Evolutionary conservation across 2,113 vertebrate genomes (phyloP).

Genomic region (Erythrocercus mccallii): DNA sequence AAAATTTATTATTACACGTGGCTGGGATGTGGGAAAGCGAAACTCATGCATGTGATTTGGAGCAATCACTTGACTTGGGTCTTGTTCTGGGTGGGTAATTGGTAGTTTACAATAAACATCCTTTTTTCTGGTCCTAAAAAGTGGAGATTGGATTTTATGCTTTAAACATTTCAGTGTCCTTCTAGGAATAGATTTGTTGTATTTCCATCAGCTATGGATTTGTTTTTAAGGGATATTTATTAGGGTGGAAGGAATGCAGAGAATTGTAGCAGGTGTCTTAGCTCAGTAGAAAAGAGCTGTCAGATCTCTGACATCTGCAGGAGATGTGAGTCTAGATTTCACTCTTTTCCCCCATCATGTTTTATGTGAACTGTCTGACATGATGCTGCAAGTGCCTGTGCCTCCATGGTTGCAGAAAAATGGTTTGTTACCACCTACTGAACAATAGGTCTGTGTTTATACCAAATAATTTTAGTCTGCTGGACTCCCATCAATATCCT

Average conservation of each 20-base stretch:
- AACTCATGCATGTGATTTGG: neutral
- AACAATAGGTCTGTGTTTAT: neutral
- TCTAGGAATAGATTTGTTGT: neutral
- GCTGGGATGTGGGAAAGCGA: neutral
- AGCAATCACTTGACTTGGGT: neutral
- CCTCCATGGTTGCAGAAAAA: neutral
- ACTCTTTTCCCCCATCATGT: neutral
- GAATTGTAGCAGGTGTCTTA: neutral
- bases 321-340: neutral
- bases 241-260: neutral
- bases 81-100: neutral
- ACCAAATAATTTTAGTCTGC: neutral
- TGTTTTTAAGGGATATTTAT: neutral
- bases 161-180: neutral
- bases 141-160: neutral
- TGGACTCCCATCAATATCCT: neutral
- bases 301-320: neutral
- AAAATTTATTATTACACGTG: fast-evolving
- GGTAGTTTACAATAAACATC: neutral
- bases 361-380: neutral
- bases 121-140: neutral
- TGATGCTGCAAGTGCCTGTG: neutral
- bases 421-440: neutral
- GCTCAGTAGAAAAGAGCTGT: neutral
- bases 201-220: neutral